Evolutionary conservation across 2,888 invertebrate genomes (phyloP).

Genomic region (Ochropleura plecta): DNA sequence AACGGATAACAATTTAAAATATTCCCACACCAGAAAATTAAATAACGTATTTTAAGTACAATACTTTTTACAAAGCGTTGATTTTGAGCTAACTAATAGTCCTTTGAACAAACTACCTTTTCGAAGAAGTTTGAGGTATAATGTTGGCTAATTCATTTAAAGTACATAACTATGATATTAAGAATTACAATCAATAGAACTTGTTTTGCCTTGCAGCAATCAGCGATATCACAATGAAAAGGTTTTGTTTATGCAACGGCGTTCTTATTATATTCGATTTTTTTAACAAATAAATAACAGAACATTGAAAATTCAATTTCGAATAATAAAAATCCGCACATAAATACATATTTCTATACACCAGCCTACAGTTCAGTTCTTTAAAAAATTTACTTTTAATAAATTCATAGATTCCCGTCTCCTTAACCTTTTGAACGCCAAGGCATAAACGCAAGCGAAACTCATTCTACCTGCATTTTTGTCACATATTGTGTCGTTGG

Average conservation of each 20-base stretch:
- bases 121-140: constrained; percentile 37
- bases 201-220: not conserved
- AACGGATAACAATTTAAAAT: constrained; percentile 38
- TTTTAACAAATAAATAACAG: constrained; percentile 11
- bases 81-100: constrained; percentile 32
- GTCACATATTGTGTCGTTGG: too few species aligned
- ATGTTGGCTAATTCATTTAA: constrained; percentile 27
- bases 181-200: not conserved
- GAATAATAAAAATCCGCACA: not conserved
- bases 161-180: constrained; percentile 6
- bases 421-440: not conserved
- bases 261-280: not conserved
- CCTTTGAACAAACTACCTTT: constrained; percentile 41
- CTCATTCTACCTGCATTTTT: too few species aligned
- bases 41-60: constrained; percentile 49
- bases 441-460: too few species aligned
- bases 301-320: not conserved
- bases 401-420: constrained; percentile 56
- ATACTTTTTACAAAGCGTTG: constrained; percentile 32
- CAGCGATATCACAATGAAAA: not conserved
- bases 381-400: constrained; percentile 46
- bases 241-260: not conserved
- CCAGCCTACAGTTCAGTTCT: constrained; percentile 44
- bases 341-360: constrained; percentile 5
- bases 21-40: constrained; percentile 57